Evolutionary conservation across 1,140 invertebrate genomes (phyloP).

Genomic region (Centruroides vittatus): DNA sequence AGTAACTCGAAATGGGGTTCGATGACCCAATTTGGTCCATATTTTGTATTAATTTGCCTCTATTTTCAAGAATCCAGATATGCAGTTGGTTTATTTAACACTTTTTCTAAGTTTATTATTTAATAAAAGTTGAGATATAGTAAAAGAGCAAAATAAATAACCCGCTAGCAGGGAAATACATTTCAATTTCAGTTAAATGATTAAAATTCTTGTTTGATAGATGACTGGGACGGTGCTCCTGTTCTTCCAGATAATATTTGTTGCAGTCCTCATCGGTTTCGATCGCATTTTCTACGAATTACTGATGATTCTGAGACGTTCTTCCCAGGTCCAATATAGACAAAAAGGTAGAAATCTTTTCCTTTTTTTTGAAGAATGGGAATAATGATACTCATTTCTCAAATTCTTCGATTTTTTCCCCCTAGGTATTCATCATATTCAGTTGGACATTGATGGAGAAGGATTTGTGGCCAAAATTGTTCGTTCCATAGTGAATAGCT

Average conservation of each 20-base stretch:
- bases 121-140: too few relatives aligned
- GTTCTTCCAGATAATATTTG: background rate
- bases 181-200: too few relatives aligned
- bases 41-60: too few relatives aligned
- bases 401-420: background rate
- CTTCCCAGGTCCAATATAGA: constrained; percentile 3
- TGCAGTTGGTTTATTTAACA: too few relatives aligned
- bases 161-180: too few relatives aligned
- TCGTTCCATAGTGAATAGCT: constrained; percentile 6
- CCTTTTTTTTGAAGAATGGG: too few relatives aligned
- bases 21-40: too few relatives aligned
- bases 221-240: background rate
- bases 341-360: constrained; percentile 1
- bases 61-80: too few relatives aligned
- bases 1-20: too few relatives aligned
- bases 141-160: too few relatives aligned
- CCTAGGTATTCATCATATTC: constrained; percentile 10
- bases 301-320: constrained; percentile 7
- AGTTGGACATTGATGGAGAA: constrained; percentile 4
- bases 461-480: constrained; percentile 10
- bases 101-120: too few relatives aligned
- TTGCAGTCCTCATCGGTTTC: constrained; percentile 3
- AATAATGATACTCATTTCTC: background rate
- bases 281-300: constrained; percentile 12
- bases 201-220: too few relatives aligned